These are phyloP conservation scores for Puntigrus tetrazona DNA, from an alignment of 2,113 vertebrate species.

Conservation along the genomic window DNA sequence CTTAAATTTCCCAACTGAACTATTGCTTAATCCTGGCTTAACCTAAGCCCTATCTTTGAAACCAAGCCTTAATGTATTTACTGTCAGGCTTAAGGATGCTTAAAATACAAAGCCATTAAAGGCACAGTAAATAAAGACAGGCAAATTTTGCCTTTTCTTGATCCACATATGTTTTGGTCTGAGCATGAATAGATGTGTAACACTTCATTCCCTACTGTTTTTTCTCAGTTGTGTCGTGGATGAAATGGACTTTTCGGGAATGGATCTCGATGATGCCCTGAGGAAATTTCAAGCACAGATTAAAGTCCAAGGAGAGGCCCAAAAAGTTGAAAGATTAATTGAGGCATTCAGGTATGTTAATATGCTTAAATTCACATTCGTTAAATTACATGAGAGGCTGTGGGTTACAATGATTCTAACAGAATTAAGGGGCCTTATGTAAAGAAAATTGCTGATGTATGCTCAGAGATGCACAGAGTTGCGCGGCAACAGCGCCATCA, in stretches of 20 bases:
- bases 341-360: slow-evolving; percentile 89
- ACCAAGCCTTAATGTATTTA: too few species aligned
- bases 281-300: slow-evolving; percentile 95
- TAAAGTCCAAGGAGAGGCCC: slow-evolving; percentile 92
- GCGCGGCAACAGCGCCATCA: background rate
- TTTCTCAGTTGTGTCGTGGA: slow-evolving; percentile 89
- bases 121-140: background rate
- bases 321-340: slow-evolving; percentile 92
- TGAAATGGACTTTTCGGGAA: slow-evolving; percentile 95
- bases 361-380: background rate
- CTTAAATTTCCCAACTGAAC: too few species aligned
- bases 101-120: background rate
- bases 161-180: background rate
- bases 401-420: background rate
- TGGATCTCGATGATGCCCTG: slow-evolving; percentile 92
- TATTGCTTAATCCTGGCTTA: too few species aligned
- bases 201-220: background rate
- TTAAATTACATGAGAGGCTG: background rate
- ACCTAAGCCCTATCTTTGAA: too few species aligned
- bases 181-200: background rate
- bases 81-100: too few species aligned
- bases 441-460: background rate
- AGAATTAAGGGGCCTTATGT: background rate
- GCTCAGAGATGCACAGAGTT: background rate
- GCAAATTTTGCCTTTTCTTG: background rate